Percentiles rank a stretch among this genome's conserved stretches.
Conservation (phyloP, 37 sponge, comb jelly and placozoan species). For the Mnemiopsis leidyi region DNA sequence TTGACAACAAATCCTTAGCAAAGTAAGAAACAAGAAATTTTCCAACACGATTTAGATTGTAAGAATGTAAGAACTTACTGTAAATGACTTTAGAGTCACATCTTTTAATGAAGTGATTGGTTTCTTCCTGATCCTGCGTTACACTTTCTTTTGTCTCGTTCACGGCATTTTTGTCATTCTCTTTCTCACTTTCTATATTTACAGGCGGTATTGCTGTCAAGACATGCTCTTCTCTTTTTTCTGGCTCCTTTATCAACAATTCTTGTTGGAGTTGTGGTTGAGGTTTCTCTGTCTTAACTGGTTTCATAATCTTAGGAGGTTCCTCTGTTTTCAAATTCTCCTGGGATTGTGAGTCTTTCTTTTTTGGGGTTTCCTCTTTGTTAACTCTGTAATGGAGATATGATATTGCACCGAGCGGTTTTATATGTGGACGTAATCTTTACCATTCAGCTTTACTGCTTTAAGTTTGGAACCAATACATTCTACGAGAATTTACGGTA, state of each 20-base stretch:
- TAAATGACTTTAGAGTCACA: slow-evolving; percentile 36
- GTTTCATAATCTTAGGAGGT: background rate
- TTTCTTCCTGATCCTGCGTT: background rate
- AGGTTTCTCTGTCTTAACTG: background rate
- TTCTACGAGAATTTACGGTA: no score
- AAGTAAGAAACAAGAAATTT: no score
- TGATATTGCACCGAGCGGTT: no score
- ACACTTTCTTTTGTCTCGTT: background rate
- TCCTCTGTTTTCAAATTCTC: background rate
- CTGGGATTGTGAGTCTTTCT: background rate
- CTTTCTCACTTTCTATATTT: slow-evolving; percentile 9
- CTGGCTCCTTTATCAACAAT: background rate
- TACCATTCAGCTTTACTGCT: no score
- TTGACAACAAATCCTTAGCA: no score
- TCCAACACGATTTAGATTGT: no score
- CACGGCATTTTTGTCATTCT: background rate
- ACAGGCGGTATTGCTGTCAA: background rate
- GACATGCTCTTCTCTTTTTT: background rate
- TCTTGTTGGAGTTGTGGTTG: background rate
- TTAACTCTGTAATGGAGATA: no score
- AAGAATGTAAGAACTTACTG: no score
- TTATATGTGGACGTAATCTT: no score
- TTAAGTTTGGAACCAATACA: no score
- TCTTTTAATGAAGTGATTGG: background rate
- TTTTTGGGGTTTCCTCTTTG: background rate